phyloP scores from a whole-genome alignment of 1,140 invertebrate species.

The Nylanderia fulva region DNA sequence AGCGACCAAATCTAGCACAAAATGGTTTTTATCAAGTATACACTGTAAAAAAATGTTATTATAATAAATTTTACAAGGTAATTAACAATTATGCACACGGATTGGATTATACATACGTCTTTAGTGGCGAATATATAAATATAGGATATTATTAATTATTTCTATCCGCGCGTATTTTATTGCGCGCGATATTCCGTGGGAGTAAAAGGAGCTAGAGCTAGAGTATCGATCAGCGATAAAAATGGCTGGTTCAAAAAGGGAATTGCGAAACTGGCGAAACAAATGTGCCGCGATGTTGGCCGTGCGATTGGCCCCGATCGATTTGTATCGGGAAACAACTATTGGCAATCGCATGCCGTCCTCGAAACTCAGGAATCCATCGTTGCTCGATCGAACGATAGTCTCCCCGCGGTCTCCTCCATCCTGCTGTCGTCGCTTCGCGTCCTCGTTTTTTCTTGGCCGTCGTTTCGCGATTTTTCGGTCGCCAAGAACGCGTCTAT shows the following conservation, averaged over 20 bases:
- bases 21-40: no score
- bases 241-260: conserved; percentile 68
- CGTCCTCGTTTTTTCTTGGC: conserved; percentile 73
- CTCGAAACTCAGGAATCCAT: conserved; percentile 78
- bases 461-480: conserved; percentile 73
- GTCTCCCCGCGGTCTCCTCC: conserved; percentile 23
- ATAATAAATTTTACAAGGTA: no score
- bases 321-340: conserved; percentile 77
- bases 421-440: conserved; percentile 15
- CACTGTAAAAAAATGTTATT: no score
- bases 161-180: neutral
- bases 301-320: conserved; percentile 77
- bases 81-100: no score
- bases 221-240: conserved; percentile 69
- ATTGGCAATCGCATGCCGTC: conserved; percentile 78
- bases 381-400: conserved; percentile 67
- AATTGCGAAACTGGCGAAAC: conserved; percentile 70
- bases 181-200: neutral
- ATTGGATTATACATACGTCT: no score
- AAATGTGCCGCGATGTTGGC: conserved; percentile 71
- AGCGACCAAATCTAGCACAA: no score
- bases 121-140: no score
- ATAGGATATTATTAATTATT: no score
- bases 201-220: conserved; percentile 31
- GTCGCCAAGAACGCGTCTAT: conserved; percentile 69